phyloP scores from a whole-genome alignment of 2,888 invertebrate genomes.

The Nasonia oneida region DNA sequence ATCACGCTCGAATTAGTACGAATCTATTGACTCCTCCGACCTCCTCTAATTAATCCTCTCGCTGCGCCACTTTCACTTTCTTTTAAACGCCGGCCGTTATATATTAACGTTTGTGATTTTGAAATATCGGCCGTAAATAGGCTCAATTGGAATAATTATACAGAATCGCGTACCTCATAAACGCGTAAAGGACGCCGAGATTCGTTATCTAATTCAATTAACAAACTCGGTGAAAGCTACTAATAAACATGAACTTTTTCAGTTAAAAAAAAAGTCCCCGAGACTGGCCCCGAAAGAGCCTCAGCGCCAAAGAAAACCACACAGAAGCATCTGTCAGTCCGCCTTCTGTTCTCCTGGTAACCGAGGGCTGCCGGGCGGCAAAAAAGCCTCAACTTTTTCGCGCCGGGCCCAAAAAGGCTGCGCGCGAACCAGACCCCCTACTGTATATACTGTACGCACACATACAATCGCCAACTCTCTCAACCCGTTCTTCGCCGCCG shows the following conservation, averaged over 20 bases:
- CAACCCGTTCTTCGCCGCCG: neutral
- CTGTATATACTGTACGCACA: neutral
- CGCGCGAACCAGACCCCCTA: neutral
- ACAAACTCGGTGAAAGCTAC: too few species aligned
- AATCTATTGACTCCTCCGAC: slow-evolving; percentile 45
- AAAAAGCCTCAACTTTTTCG: slow-evolving; percentile 6
- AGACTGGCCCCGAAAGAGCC: neutral
- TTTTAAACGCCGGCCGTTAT: slow-evolving; percentile 11
- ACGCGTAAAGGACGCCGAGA: neutral
- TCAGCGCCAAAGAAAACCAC: neutral
- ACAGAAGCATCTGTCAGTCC: neutral
- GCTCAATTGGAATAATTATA: neutral
- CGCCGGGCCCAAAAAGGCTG: neutral
- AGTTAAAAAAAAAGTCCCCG: too few species aligned
- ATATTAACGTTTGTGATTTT: neutral
- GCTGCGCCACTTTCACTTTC: slow-evolving; percentile 30
- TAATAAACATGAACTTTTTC: too few species aligned
- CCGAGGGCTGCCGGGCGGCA: slow-evolving; percentile 10
- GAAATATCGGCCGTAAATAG: neutral
- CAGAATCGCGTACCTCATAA: neutral
- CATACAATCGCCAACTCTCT: neutral
- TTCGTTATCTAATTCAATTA: neutral
- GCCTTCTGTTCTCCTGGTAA: neutral
- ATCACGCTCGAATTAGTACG: slow-evolving; percentile 48
- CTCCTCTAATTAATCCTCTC: slow-evolving; percentile 36